Evolutionary conservation across 1,140 invertebrate genomes (phyloP).

Genomic region (Drosophila pectinifera): DNA sequence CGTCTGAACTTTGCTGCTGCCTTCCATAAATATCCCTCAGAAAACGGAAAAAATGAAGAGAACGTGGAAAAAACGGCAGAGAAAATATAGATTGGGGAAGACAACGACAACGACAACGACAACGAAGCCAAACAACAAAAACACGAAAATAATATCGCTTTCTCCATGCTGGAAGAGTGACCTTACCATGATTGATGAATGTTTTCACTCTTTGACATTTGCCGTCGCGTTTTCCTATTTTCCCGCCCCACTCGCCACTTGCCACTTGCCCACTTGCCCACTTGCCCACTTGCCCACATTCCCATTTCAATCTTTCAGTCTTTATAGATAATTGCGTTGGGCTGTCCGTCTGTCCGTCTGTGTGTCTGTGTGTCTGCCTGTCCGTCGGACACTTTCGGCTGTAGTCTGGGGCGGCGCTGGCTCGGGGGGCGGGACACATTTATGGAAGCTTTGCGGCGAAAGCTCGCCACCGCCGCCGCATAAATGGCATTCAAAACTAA

Average conservation of each 20-base stretch:
- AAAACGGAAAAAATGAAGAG: slow-evolving; percentile 8
- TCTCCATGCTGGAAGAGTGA: slow-evolving; percentile 60
- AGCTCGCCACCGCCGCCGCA: slow-evolving; percentile 9
- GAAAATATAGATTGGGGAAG: slow-evolving; percentile 9
- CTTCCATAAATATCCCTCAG: slow-evolving; percentile 34
- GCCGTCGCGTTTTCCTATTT: slow-evolving; percentile 60
- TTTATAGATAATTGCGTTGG: slow-evolving; percentile 68
- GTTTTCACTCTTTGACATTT: slow-evolving; percentile 82
- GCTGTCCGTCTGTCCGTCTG: background rate
- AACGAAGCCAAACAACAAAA: background rate
- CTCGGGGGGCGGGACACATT: slow-evolving; percentile 21
- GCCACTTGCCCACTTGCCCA: no score
- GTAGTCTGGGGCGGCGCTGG: slow-evolving; percentile 20
- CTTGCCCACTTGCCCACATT: background rate
- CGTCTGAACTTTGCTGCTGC: slow-evolving; percentile 38
- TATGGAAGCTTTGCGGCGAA: slow-evolving; percentile 28
- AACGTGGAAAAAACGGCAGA: background rate
- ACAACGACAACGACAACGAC: background rate
- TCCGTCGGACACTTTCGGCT: slow-evolving; percentile 33
- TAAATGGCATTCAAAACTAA: background rate
- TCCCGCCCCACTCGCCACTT: no score
- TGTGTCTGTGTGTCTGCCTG: background rate
- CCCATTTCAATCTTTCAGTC: slow-evolving; percentile 3
- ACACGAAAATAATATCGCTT: slow-evolving; percentile 36
- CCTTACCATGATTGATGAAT: slow-evolving; percentile 81